These are phyloP conservation scores for Ormyrus rosae DNA, from an alignment of 2,888 invertebrate species.

Conservation along the genomic window DNA sequence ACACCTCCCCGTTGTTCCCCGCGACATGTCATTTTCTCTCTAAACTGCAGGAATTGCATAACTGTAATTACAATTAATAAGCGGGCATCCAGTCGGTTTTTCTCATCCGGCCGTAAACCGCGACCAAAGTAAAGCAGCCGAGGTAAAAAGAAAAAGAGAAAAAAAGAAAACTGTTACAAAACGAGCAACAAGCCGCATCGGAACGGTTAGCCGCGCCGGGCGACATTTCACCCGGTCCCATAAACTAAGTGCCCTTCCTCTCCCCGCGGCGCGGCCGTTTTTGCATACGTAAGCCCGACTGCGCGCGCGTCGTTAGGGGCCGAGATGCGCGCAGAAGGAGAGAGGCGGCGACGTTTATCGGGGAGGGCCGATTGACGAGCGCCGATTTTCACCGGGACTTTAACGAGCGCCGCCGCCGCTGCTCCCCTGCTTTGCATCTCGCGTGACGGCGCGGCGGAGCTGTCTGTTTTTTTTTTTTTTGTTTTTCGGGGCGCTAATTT, in stretches of 20 bases:
- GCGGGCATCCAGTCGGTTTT: background rate
- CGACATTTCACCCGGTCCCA: too few species aligned
- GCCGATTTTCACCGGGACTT: conserved; percentile 14
- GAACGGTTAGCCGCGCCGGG: too few species aligned
- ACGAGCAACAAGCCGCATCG: too few species aligned
- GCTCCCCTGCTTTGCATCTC: conserved; percentile 9
- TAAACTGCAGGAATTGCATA: background rate
- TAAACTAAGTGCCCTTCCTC: too few species aligned
- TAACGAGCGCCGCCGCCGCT: background rate
- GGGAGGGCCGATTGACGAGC: conserved; percentile 20
- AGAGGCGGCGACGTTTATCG: conserved; percentile 12
- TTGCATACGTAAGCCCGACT: too few species aligned
- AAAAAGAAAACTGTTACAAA: too few species aligned
- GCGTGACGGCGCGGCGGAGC: background rate
- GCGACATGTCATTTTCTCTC: too few species aligned
- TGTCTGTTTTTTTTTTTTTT: background rate
- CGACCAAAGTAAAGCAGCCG: background rate
- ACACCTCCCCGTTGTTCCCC: too few species aligned
- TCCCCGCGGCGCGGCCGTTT: too few species aligned
- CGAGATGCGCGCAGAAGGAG: too few species aligned
- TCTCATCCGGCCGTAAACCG: background rate
- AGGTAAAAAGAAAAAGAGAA: too few species aligned
- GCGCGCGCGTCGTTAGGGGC: too few species aligned
- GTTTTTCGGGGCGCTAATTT: conserved; percentile 19
- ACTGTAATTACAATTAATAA: background rate